Conservation (phyloP, 2,113 vertebrate species). For the Tringa solitaria region DNA sequence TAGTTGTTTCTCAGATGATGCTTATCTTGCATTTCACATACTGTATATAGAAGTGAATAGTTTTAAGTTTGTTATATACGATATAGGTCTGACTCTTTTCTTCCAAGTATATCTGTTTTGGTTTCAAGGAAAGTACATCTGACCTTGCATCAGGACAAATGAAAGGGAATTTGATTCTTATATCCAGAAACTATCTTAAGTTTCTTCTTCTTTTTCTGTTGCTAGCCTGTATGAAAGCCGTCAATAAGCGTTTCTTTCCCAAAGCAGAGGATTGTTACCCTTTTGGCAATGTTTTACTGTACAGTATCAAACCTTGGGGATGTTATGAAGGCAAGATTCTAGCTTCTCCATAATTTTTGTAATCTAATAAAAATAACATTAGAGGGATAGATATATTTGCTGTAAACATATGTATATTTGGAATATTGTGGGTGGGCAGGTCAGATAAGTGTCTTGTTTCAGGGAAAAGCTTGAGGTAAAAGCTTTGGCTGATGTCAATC, state of each 20-base stretch:
- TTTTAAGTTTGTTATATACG: background rate
- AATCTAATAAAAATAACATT: background rate
- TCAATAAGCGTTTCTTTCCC: background rate
- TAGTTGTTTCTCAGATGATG: background rate
- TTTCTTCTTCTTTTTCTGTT: background rate
- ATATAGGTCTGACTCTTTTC: background rate
- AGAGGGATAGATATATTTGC: background rate
- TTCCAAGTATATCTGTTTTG: background rate
- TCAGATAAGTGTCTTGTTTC: background rate
- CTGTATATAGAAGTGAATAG: background rate
- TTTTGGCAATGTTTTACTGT: background rate
- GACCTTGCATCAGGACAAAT: background rate
- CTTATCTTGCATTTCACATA: background rate
- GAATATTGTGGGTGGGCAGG: background rate
- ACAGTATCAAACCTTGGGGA: background rate
- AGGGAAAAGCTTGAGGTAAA: background rate
- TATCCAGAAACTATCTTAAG: background rate
- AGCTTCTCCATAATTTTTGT: background rate
- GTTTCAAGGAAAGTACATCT: background rate
- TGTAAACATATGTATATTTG: background rate
- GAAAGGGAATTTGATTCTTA: background rate
- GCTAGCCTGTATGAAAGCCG: background rate
- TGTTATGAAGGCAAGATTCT: background rate
- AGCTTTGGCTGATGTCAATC: background rate
- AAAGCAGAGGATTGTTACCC: background rate